A percentile compares a stretch with the other conserved stretches of the same genome.
phyloP scores from a whole-genome alignment of 2,888 invertebrate genomes.

The Tholera decimalis region DNA sequence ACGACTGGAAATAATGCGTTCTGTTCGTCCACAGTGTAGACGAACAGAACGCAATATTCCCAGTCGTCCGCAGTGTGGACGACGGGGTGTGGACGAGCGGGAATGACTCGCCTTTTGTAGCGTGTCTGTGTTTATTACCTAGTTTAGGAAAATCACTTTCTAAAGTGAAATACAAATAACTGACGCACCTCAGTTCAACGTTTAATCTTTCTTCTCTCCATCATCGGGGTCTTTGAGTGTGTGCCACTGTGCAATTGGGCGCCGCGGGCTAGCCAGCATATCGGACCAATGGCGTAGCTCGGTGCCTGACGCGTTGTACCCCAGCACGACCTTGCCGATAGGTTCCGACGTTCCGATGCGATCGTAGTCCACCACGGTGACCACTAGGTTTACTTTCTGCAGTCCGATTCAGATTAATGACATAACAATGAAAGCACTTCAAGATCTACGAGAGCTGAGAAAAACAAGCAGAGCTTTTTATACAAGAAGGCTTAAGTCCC shows the following conservation, averaged over 20 bases:
- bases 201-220: conserved; percentile 96
- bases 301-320: conserved; percentile 99
- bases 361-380: conserved; percentile 99
- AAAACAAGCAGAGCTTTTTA: neutral
- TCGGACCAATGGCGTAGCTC: conserved; percentile 99
- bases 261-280: conserved; percentile 99
- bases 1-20: no score
- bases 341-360: conserved; percentile 99
- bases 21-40: no score
- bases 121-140: conserved; percentile 18
- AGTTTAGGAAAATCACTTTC: conserved; percentile 11
- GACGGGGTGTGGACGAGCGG: no score
- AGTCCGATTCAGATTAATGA: conserved; percentile 71
- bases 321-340: conserved; percentile 99
- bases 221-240: conserved; percentile 99
- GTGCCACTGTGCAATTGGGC: conserved; percentile 99
- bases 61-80: no score
- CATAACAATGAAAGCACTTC: conserved; percentile 32
- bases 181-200: conserved; percentile 67
- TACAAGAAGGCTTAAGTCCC: neutral
- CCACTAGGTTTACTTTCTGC: conserved; percentile 99
- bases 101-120: no score
- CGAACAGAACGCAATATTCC: no score
- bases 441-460: conserved; percentile 38
- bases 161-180: neutral